Conservation (phyloP, 2,888 invertebrate species). For the Neuroscelio doddi region DNA sequence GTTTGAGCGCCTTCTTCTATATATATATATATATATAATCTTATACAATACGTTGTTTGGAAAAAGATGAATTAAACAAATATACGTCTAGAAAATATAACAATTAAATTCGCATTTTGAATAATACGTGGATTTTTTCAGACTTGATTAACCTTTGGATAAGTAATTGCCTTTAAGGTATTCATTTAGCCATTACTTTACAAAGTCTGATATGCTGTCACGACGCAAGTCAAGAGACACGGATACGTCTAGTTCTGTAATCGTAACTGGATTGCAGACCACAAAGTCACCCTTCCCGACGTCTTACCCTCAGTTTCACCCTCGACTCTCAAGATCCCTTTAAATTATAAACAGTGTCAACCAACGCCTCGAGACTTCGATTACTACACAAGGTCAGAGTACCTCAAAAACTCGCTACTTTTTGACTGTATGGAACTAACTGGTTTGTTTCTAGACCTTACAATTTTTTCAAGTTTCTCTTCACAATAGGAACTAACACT, state of each 20-base stretch:
- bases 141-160: constrained; percentile 8
- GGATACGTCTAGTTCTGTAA: constrained; percentile 14
- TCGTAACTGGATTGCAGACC: constrained; percentile 19
- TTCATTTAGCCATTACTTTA: constrained; percentile 14
- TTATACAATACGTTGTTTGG: no score
- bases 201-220: constrained; percentile 18
- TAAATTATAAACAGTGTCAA: constrained; percentile 69
- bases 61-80: no score
- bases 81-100: no score
- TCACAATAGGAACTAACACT: no score
- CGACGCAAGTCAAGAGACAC: constrained; percentile 12
- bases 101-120: no score
- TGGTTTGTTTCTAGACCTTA: no score
- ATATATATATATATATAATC: no score
- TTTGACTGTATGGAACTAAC: no score
- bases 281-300: constrained; percentile 9
- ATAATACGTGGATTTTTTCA: no score
- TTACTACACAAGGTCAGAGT: constrained; percentile 24
- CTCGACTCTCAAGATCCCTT: constrained; percentile 50
- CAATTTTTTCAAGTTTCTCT: no score
- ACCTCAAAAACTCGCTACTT: constrained; percentile 22
- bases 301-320: constrained; percentile 31
- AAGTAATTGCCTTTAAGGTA: constrained; percentile 7
- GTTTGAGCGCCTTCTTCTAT: no score
- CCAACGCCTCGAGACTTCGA: constrained; percentile 45